These are phyloP conservation scores for Spizella passerina DNA, from an alignment of 2,797 vertebrate species.

Conservation along the genomic window DNA sequence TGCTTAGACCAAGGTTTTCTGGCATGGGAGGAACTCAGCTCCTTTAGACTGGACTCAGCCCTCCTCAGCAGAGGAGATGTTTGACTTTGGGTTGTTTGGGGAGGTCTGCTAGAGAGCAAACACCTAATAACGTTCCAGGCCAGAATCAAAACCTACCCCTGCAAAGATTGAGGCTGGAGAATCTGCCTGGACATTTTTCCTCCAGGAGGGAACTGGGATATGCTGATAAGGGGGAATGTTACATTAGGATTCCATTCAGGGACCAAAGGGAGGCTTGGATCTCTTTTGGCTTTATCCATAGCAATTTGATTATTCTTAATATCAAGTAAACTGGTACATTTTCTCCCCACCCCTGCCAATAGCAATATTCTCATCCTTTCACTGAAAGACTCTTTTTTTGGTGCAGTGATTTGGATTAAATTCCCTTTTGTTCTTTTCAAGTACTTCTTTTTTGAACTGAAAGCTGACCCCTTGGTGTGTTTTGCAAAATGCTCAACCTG, in stretches of 20 bases:
- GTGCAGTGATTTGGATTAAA: background rate
- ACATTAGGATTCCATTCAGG: background rate
- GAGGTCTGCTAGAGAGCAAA: background rate
- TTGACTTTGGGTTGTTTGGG: background rate
- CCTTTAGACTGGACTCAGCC: background rate
- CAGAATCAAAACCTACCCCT: background rate
- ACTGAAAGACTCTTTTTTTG: background rate
- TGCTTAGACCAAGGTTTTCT: background rate
- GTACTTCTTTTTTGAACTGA: background rate
- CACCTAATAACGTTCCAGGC: background rate
- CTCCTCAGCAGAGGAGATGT: background rate
- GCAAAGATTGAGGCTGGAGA: background rate
- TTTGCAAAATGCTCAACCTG: background rate
- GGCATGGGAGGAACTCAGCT: background rate
- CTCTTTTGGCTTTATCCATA: background rate
- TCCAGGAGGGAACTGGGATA: background rate
- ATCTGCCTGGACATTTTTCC: background rate
- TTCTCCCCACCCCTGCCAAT: background rate
- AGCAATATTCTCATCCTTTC: background rate
- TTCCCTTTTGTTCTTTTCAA: background rate
- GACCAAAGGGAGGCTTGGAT: background rate
- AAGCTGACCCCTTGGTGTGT: background rate
- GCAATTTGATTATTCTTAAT: background rate
- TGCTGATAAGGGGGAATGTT: background rate
- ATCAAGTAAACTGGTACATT: background rate